Evolutionary conservation across 1,140 invertebrate species (phyloP).

Genomic region (Pygmarrhopalites habei): DNA sequence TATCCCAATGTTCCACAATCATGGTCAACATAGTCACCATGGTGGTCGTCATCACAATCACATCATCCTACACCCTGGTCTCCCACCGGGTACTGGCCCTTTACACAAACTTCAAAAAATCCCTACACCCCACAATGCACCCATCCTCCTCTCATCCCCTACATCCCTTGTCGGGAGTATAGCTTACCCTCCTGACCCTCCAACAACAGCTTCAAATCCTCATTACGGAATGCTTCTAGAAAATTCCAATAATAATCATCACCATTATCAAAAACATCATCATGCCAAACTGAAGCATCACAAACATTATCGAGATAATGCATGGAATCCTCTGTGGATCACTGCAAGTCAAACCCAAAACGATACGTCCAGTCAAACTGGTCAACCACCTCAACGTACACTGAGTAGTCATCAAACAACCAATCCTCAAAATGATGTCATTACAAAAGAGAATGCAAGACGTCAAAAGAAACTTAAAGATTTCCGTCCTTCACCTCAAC

Average conservation of each 20-base stretch:
- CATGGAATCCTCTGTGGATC: background rate
- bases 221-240: background rate
- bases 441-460: background rate
- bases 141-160: background rate
- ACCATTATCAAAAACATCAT: background rate
- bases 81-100: no score
- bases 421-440: background rate
- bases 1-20: background rate
- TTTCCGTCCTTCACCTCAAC: constrained; percentile 32
- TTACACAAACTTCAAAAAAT: no score
- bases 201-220: background rate
- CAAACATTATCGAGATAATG: background rate
- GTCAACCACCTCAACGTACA: background rate
- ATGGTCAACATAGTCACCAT: background rate
- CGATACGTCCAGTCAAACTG: background rate
- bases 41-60: background rate
- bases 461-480: constrained; percentile 19
- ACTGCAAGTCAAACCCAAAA: background rate
- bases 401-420: background rate
- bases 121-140: no score
- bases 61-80: no score
- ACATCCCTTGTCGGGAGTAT: background rate
- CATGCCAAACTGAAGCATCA: background rate
- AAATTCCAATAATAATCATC: background rate
- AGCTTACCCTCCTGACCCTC: background rate